Evolutionary conservation across 2,113 vertebrate genomes (phyloP).

Genomic region (Anarrhichthys ocellatus): DNA sequence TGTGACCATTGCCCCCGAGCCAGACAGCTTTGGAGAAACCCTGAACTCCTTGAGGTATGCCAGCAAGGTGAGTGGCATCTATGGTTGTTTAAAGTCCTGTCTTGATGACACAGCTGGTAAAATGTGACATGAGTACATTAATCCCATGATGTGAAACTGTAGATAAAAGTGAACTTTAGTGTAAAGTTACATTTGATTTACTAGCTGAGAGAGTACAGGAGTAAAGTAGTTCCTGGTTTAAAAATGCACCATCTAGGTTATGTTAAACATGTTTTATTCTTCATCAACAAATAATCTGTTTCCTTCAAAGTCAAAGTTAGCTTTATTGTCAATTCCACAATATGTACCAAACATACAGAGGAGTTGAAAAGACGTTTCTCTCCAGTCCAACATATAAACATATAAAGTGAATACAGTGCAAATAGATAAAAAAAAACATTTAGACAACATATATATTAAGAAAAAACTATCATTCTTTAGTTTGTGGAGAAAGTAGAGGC

Average conservation of each 20-base stretch:
- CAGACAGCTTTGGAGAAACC: conserved; percentile 88
- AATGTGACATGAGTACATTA: background rate
- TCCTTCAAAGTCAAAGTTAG: no score
- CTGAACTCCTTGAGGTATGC: conserved; percentile 92
- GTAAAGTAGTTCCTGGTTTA: background rate
- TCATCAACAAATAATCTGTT: background rate
- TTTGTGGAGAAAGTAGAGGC: no score
- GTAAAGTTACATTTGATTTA: background rate
- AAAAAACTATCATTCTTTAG: no score
- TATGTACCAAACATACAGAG: no score
- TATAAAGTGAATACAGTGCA: no score
- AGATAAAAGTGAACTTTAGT: background rate
- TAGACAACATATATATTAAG: no score
- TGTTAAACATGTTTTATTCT: background rate
- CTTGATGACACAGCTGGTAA: background rate
- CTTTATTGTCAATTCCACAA: no score
- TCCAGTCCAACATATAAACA: no score
- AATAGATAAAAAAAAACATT: no score
- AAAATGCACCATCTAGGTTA: background rate
- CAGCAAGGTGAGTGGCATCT: conserved; percentile 85
- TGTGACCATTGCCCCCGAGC: conserved; percentile 89
- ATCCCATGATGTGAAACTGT: background rate
- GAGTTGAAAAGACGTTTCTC: no score
- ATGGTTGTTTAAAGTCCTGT: background rate
- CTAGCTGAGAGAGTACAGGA: no score